A percentile compares a stretch with the other conserved stretches of the same genome.
Evolutionary conservation across 2,888 invertebrate species (phyloP).

Genomic region (Xanthia togata): DNA sequence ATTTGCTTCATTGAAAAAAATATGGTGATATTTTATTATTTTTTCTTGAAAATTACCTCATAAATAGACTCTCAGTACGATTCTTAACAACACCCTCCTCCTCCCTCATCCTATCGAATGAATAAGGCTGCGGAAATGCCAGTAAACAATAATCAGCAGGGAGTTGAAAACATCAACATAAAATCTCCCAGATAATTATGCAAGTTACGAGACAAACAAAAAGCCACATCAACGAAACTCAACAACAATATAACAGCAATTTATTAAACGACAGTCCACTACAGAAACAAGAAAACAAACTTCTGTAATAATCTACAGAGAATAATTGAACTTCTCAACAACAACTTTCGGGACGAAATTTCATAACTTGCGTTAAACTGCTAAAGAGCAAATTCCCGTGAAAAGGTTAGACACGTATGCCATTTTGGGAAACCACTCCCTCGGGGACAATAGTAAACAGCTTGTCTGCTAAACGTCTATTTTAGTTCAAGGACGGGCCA

Average conservation of each 20-base stretch:
- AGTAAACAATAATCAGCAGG: not conserved
- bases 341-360: constrained; percentile 51
- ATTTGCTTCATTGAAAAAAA: too few relatives aligned
- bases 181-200: constrained; percentile 11
- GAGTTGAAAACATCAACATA: constrained; percentile 9
- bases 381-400: constrained; percentile 54
- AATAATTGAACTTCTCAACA: constrained; percentile 57
- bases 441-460: constrained; percentile 51
- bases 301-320: constrained; percentile 53
- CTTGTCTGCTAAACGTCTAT: constrained; percentile 52
- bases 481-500: constrained; percentile 52
- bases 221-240: constrained; percentile 34
- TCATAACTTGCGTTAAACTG: constrained; percentile 56
- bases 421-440: constrained; percentile 64
- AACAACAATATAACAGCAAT: constrained; percentile 55
- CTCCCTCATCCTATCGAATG: too few relatives aligned
- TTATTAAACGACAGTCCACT: constrained; percentile 52
- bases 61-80: too few relatives aligned
- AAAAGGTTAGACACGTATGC: constrained; percentile 65
- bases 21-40: too few relatives aligned
- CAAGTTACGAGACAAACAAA: constrained; percentile 37
- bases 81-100: too few relatives aligned
- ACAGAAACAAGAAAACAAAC: constrained; percentile 51
- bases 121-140: not conserved
- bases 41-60: too few relatives aligned